Evolutionary conservation across 2,113 vertebrate species (phyloP).

Genomic region (Galemys pyrenaicus): DNA sequence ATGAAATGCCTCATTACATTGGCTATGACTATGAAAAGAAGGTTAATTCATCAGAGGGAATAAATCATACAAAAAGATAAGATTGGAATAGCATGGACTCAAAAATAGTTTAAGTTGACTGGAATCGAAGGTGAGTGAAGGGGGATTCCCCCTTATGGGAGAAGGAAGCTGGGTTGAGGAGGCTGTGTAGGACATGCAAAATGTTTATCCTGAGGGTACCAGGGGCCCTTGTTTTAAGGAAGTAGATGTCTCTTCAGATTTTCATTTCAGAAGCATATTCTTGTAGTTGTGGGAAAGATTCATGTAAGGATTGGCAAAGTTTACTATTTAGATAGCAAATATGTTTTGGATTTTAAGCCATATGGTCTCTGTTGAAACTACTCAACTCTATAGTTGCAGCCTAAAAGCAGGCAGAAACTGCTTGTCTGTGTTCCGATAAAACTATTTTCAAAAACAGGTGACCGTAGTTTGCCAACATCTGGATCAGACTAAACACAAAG

Average conservation of each 20-base stretch:
- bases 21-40: neutral
- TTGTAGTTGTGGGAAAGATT: neutral
- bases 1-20: constrained; percentile 12
- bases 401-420: neutral
- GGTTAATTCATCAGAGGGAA: neutral
- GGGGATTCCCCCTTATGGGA: neutral
- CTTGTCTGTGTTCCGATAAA: neutral
- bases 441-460: neutral
- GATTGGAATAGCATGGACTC: neutral
- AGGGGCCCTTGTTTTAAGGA: neutral
- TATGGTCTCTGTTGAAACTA: neutral
- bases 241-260: neutral
- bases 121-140: neutral
- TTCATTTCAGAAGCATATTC: neutral
- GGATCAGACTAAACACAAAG: neutral
- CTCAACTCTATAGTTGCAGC: neutral
- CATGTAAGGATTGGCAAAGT: neutral
- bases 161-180: neutral
- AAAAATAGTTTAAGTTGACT: neutral
- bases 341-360: neutral
- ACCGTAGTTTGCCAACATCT: neutral
- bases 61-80: neutral
- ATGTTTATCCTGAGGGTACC: neutral
- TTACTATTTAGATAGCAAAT: neutral
- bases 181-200: neutral